Percentiles rank a stretch among this genome's conserved stretches.
These are phyloP conservation scores for Rattus rattus DNA, from an alignment of 2,113 vertebrate genomes.

Conservation along the genomic window DNA sequence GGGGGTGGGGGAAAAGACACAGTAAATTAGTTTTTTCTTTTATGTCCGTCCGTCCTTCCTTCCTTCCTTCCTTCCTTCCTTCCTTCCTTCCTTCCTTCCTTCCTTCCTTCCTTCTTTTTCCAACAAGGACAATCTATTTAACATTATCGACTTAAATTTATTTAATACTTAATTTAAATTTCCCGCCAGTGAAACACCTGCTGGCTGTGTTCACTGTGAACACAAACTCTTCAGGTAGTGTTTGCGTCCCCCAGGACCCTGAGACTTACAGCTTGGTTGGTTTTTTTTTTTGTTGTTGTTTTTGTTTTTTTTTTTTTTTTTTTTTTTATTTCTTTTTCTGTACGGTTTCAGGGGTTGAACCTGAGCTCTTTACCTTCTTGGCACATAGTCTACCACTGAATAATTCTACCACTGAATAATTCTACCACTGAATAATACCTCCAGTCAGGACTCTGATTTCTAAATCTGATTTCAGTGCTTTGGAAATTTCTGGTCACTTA, in stretches of 20 bases:
- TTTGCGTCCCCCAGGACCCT: neutral
- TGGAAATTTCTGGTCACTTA: neutral
- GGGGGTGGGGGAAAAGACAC: neutral
- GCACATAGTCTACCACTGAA: neutral
- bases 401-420: neutral
- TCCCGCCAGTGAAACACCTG: neutral
- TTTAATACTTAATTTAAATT: neutral
- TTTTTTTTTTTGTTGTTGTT: too few species aligned
- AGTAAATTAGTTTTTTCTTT: neutral
- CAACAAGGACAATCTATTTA: neutral
- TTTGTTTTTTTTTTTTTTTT: too few species aligned
- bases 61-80: too few species aligned
- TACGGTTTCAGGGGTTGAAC: neutral
- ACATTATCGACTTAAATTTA: neutral
- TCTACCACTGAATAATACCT: neutral
- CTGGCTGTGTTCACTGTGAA: constrained; percentile 16
- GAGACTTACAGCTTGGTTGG: neutral
- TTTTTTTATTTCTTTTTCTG: neutral
- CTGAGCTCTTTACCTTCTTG: neutral
- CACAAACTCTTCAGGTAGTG: neutral
- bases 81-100: too few species aligned
- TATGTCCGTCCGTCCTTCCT: neutral
- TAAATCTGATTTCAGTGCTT: neutral
- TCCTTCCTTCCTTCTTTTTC: too few species aligned
- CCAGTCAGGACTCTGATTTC: constrained; percentile 12